Percentiles rank a stretch among this genome's conserved stretches.
Conservation (phyloP, 2,888 invertebrate species). For the Eurois occulta region DNA sequence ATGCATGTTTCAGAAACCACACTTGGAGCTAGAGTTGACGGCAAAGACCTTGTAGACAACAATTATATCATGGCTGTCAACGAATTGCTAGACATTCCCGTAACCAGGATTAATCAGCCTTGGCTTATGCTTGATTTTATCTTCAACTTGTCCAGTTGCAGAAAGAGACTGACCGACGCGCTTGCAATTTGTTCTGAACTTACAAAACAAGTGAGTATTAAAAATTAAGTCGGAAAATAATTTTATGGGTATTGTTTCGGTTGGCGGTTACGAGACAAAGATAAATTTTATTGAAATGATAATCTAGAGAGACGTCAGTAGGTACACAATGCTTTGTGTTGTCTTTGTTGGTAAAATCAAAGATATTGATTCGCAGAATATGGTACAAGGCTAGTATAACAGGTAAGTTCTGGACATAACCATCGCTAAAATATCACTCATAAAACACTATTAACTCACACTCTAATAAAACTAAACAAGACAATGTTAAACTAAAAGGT, state of each 20-base stretch:
- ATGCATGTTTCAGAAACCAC: conserved; percentile 57
- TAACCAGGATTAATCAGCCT: conserved; percentile 25
- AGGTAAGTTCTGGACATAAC: too few relatives aligned
- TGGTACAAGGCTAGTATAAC: too few relatives aligned
- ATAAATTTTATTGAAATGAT: neutral
- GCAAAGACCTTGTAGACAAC: conserved; percentile 31
- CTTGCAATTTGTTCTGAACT: conserved; percentile 20
- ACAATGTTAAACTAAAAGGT: too few relatives aligned
- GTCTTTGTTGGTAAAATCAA: neutral
- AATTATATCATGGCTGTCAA: conserved; percentile 49
- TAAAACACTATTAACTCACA: too few relatives aligned
- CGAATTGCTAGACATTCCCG: conserved; percentile 44
- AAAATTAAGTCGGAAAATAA: neutral
- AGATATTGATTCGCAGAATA: neutral
- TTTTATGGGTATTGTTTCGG: neutral
- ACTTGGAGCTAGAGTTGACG: conserved; percentile 44
- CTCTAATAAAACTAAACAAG: too few relatives aligned
- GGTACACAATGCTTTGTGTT: neutral
- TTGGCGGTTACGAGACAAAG: neutral
- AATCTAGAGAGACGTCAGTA: neutral
- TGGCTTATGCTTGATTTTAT: conserved; percentile 54
- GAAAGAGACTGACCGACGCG: conserved; percentile 27
- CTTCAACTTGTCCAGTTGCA: conserved; percentile 47
- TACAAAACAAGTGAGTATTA: conserved; percentile 47
- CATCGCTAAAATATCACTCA: too few relatives aligned